Conservation (phyloP, 2,113 vertebrate species). For the Papio anubis region DNA sequence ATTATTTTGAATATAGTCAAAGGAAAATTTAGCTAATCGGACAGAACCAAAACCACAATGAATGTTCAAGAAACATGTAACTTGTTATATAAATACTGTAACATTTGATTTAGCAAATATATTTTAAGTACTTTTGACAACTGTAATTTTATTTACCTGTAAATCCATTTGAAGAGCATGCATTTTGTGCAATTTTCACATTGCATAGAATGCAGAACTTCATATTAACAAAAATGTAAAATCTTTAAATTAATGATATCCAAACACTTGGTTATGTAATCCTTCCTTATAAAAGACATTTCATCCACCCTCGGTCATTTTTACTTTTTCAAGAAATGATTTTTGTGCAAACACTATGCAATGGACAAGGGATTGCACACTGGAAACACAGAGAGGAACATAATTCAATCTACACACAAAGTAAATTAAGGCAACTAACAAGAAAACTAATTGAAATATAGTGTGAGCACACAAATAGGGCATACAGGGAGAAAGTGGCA, state of each 20-base stretch:
- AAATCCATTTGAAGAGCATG: slow-evolving; percentile 47
- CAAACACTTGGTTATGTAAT: slow-evolving; percentile 44
- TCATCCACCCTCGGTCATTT: slow-evolving; percentile 38
- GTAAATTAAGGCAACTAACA: background rate
- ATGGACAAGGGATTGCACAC: background rate
- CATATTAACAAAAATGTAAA: slow-evolving; percentile 29
- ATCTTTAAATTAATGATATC: slow-evolving; percentile 29
- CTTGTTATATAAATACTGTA: slow-evolving; percentile 46
- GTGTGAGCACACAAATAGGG: background rate
- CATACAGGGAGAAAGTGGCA: background rate
- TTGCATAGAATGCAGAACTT: slow-evolving; percentile 1
- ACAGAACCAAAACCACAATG: slow-evolving; percentile 54
- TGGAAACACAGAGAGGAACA: background rate
- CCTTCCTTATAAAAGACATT: slow-evolving; percentile 43
- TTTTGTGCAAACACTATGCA: slow-evolving; percentile 39
- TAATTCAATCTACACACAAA: background rate
- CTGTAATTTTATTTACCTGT: slow-evolving; percentile 25
- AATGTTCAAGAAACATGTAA: slow-evolving; percentile 39
- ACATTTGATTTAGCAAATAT: slow-evolving; percentile 48
- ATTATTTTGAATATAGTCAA: slow-evolving; percentile 1
- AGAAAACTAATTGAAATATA: slow-evolving; percentile 24
- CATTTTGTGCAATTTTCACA: slow-evolving; percentile 3
- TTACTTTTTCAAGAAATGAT: slow-evolving; percentile 19
- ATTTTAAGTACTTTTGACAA: slow-evolving; percentile 54
- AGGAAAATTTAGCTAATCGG: slow-evolving; percentile 38